Percentiles rank a stretch among this genome's conserved stretches.
Conservation (phyloP, 2,113 vertebrate genomes). For the Piaya cayana region DNA sequence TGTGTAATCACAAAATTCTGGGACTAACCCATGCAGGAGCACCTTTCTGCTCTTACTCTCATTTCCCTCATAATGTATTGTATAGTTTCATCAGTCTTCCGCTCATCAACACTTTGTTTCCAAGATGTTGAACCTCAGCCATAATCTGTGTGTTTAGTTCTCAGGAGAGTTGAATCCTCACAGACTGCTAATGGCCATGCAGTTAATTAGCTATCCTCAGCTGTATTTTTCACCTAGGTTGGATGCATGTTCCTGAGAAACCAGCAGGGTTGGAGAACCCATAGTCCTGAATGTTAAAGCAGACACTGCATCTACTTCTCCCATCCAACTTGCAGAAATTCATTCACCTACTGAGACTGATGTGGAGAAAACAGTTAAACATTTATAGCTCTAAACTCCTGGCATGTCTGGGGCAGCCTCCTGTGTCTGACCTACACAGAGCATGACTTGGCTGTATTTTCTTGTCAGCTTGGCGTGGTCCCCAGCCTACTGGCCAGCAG, state of each 20-base stretch:
- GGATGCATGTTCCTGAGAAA: not conserved
- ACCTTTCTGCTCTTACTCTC: not conserved
- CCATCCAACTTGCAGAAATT: not conserved
- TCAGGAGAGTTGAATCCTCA: not conserved
- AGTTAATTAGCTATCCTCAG: not conserved
- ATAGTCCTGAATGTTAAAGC: not conserved
- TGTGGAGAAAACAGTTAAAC: conserved; percentile 1
- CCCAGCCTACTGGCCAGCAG: not conserved
- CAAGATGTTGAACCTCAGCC: not conserved
- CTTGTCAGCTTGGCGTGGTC: not conserved
- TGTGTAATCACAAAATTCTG: not conserved
- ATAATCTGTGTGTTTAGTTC: not conserved
- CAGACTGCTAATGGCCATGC: fast-evolving
- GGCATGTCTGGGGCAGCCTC: not conserved
- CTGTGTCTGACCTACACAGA: not conserved
- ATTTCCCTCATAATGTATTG: not conserved
- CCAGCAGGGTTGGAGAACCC: not conserved
- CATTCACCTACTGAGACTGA: not conserved
- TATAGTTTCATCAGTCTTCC: not conserved
- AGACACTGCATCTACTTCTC: not conserved
- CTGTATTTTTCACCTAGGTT: not conserved
- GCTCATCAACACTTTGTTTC: not conserved
- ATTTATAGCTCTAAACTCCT: conserved; percentile 21
- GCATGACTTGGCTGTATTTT: conserved; percentile 14
- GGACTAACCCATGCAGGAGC: not conserved